phyloP scores from a whole-genome alignment of 2,797 vertebrate genomes.

The Melanotaenia trifasciata region DNA sequence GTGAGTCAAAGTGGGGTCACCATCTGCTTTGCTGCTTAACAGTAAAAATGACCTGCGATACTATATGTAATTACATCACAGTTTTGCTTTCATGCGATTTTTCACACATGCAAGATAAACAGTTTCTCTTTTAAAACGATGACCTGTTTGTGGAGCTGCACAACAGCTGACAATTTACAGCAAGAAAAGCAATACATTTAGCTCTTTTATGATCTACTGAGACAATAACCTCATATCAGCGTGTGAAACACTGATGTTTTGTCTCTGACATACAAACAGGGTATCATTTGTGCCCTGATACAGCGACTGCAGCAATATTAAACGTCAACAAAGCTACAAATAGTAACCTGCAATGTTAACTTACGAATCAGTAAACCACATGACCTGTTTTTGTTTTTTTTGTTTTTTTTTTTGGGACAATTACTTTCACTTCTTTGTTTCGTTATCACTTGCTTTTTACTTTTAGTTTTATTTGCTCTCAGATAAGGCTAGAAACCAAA shows the following conservation, averaged over 20 bases:
- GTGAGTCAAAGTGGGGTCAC: constrained; percentile 56
- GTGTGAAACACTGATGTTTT: constrained; percentile 10
- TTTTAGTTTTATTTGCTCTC: neutral
- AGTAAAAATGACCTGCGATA: constrained; percentile 15
- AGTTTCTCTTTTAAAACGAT: constrained; percentile 4
- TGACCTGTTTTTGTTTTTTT: too few relatives aligned
- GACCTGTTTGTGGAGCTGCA: neutral
- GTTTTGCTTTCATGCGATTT: constrained; percentile 27
- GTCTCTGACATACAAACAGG: neutral
- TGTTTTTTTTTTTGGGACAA: too few relatives aligned
- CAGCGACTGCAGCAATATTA: neutral
- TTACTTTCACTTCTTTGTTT: neutral
- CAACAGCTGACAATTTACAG: constrained; percentile 9
- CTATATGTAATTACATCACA: constrained; percentile 18
- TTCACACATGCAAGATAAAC: constrained; percentile 2
- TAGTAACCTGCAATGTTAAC: constrained; percentile 2
- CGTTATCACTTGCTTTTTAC: neutral
- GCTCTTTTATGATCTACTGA: constrained; percentile 1
- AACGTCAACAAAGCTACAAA: constrained; percentile 7
- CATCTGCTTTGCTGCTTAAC: constrained; percentile 18
- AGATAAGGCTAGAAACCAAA: neutral
- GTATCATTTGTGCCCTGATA: constrained; percentile 12
- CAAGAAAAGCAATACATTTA: neutral
- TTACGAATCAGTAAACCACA: neutral
- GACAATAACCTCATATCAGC: neutral